Evolutionary conservation across 2,888 invertebrate species (phyloP).

Genomic region (Pterostichus madidus): DNA sequence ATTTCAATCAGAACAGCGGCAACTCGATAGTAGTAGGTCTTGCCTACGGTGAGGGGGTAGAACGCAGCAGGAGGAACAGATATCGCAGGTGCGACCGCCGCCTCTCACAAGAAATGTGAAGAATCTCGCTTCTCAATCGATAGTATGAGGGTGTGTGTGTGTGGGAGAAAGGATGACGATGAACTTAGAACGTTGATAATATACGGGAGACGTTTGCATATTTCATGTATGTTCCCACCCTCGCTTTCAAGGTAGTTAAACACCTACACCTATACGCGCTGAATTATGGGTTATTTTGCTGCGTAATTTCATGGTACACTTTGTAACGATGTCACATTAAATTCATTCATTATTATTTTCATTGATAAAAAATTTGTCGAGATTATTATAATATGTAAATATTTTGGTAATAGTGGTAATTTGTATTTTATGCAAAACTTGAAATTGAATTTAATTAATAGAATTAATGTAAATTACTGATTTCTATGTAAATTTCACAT

Average conservation of each 20-base stretch:
- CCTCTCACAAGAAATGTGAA: slow-evolving; percentile 44
- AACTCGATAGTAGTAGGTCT: slow-evolving; percentile 36
- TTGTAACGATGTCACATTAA: too few species aligned
- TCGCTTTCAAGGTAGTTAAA: not conserved
- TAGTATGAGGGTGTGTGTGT: not conserved
- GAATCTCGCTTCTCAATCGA: slow-evolving; percentile 49
- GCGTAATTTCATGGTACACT: too few species aligned
- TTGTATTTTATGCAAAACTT: too few species aligned
- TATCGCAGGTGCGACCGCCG: slow-evolving; percentile 22
- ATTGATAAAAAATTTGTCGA: too few species aligned
- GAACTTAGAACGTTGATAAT: slow-evolving; percentile 1
- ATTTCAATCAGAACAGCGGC: slow-evolving; percentile 62
- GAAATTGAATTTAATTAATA: too few species aligned
- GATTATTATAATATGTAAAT: too few species aligned
- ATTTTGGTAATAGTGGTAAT: too few species aligned
- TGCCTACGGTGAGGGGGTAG: not conserved
- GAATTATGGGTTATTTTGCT: too few species aligned
- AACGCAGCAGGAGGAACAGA: slow-evolving; percentile 27
- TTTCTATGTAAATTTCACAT: too few species aligned
- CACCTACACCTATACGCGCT: too few species aligned
- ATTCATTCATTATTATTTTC: too few species aligned
- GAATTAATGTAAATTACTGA: too few species aligned
- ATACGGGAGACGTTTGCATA: not conserved
- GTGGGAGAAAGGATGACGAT: not conserved
- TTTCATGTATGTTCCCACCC: not conserved